Evolutionary conservation across 2,797 vertebrate species (phyloP), one percentile per base, ranked within the genome.

Genomic region (Carcharodon carcharias): DNA sequence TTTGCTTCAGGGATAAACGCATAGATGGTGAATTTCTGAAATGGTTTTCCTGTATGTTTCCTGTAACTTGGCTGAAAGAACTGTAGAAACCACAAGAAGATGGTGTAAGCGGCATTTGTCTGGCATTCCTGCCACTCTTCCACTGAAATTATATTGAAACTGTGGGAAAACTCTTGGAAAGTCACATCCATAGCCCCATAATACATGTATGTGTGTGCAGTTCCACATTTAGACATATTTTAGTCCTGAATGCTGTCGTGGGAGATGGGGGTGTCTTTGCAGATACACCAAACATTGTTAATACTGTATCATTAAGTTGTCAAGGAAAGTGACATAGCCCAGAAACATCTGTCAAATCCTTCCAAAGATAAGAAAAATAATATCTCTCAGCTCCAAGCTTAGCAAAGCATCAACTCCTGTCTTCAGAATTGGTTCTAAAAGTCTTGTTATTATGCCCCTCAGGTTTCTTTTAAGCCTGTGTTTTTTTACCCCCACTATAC

Each of bases 301-400:
- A 93, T 93, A 67, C 21, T 97, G 97, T 97, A 97, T 98, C 98
- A 98, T 97, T 98, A 98, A 96, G 96, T 97, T 98, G 98, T 98
- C 98, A 98, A 97, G 96, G 96, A 97, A 97, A 97, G 96, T 97
- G 97, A 98, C 97, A 97, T 97, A 97, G 97, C 97, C 97, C 98
- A 98, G 98, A 98, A 97, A 97, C 97, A 97, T 96, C 97, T 97
- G 97, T 97, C 97, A 97, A 98, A 98, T 97, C 97, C 96, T n/a
- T 45, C 18, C 8, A 93, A 65, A 67, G 63, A 65, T 67, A 65
- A 45, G n/a, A 23, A 63, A 93, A 93, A 67, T 45, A 11, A n/a
- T 2, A 61, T n/a, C 35, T 67, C 63, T 7, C 63, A 65, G 18
- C 61, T 93, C n/a, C 18, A 45, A 21, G 11, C 61, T 11, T 8